Percentiles rank a stretch among this genome's conserved stretches.
Conservation (phyloP, 2,888 invertebrate species). For the Pyrocoelia pectoralis region DNA sequence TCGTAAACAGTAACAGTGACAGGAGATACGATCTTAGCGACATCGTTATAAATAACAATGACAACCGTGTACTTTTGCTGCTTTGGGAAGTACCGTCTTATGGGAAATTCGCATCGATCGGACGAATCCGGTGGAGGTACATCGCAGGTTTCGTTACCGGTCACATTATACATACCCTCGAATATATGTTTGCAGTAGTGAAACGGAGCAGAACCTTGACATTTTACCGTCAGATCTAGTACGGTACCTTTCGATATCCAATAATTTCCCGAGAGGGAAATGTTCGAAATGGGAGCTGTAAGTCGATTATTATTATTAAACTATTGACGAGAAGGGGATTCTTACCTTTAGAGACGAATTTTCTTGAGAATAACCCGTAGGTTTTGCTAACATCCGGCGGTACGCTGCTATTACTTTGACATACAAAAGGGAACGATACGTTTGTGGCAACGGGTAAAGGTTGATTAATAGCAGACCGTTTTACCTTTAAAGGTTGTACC, state of each 20-base stretch:
- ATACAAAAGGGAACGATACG: conserved; percentile 62
- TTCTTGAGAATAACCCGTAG: conserved; percentile 76
- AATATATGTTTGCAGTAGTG: conserved; percentile 73
- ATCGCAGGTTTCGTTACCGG: conserved; percentile 79
- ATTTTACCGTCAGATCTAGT: conserved; percentile 73
- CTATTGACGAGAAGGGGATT: no score
- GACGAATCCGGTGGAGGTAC: conserved; percentile 49
- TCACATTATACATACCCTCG: conserved; percentile 72
- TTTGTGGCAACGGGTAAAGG: conserved; percentile 50
- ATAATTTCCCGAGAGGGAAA: conserved; percentile 77
- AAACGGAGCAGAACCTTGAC: conserved; percentile 78
- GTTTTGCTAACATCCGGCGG: conserved; percentile 71
- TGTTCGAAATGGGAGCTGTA: conserved; percentile 74
- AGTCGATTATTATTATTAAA: no score
- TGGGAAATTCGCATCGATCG: conserved; percentile 66
- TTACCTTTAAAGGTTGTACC: conserved; percentile 12
- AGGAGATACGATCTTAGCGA: conserved; percentile 73
- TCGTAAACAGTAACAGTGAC: conserved; percentile 84
- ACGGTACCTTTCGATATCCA: conserved; percentile 87
- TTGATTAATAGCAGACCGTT: conserved; percentile 39
- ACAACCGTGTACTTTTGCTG: conserved; percentile 79
- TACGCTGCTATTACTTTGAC: conserved; percentile 67
- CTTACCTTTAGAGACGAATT: conserved; percentile 73
- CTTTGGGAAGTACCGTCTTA: conserved; percentile 73
- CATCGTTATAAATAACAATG: conserved; percentile 79